Base-by-base conservation (phyloP, 2,113 vertebrate genomes). In the Myiozetetes cayanensis region DNA sequence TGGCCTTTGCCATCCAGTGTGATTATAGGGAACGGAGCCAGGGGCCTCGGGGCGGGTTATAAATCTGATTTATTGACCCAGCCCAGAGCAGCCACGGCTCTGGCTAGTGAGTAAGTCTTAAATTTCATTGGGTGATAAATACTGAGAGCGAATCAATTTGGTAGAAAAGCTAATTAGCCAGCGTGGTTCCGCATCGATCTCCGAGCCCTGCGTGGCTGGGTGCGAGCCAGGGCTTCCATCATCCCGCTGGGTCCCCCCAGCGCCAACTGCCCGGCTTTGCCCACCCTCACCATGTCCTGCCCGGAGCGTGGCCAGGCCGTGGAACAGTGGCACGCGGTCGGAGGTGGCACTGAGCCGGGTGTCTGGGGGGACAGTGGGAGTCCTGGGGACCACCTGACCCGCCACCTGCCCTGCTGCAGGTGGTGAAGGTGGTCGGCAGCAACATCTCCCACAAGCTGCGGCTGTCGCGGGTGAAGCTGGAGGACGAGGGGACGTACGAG, bases 391-490 rank as follows among this genome's bases (percentile, higher is more conserved):
- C 2, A 4, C 35, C 75, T 83, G 76, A 82, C 13, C 39, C 30
- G 27, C 5, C 2, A 3, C 87, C 56, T 53, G 4, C 44, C 89
- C 91, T 30, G 3, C 68, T 0, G 4, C 87, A 99, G 99, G 99
- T 99, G 96, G 99, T 99, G 86, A 99, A 99, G 96, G 99, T 99
- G 85, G 99, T 98, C 14, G 99, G 99, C 94, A 99, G 99, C 98
- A 99, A 99, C 98, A 99, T 99, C 97, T 99, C 99, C 56, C 99
- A 99, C 97, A 99, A 99, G 96, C 98, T 99, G 90, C 99, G 99
- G 77, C 98, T 99, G 92, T 99, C 99, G 58, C 97, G 98, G 61
- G 98, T 99, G 95, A 99, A 99, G 96, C 97, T 98, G 10, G 97
- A 99, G 4, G 99, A 99, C 10, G 99, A 98, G 89, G 98, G 99